A percentile compares a stretch with the other conserved stretches of the same genome.
phyloP scores from a whole-genome alignment of 92 coral and sea anemone genomes.

The Parazoanthus atlanticus region DNA sequence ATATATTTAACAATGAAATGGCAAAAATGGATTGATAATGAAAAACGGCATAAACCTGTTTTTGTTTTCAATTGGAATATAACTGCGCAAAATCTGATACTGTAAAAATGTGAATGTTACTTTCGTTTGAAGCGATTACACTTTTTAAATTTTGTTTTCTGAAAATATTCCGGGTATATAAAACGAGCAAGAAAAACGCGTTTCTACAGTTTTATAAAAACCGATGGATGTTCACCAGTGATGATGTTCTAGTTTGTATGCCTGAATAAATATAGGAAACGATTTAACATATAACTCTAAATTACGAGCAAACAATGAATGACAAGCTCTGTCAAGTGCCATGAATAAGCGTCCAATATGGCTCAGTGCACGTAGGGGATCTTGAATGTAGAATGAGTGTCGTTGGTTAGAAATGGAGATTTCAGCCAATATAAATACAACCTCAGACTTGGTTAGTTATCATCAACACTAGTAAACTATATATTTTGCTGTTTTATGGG shows the following conservation, averaged over 20 bases:
- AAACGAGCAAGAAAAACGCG: neutral
- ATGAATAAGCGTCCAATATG: neutral
- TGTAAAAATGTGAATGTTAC: too few relatives aligned
- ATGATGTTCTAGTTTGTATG: neutral
- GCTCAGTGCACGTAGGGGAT: neutral
- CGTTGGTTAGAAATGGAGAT: neutral
- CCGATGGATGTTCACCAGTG: too few relatives aligned
- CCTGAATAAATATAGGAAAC: slow-evolving; percentile 33
- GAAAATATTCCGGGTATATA: too few relatives aligned
- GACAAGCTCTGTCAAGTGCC: neutral
- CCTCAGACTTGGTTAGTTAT: neutral
- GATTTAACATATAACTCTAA: slow-evolving; percentile 11
- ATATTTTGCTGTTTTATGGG: neutral
- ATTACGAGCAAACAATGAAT: slow-evolving; percentile 5
- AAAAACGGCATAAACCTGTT: neutral
- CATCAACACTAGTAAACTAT: neutral
- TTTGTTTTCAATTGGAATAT: too few relatives aligned
- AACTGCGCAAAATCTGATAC: too few relatives aligned
- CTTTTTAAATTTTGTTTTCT: neutral
- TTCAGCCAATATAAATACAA: neutral
- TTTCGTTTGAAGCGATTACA: too few relatives aligned
- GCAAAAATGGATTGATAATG: neutral
- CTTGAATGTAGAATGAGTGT: neutral
- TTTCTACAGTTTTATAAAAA: neutral
- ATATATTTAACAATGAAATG: neutral